A percentile compares a stretch with the other conserved stretches of the same genome.
phyloP scores from a whole-genome alignment of 2,797 vertebrate species.

The Miichthys miiuy region DNA sequence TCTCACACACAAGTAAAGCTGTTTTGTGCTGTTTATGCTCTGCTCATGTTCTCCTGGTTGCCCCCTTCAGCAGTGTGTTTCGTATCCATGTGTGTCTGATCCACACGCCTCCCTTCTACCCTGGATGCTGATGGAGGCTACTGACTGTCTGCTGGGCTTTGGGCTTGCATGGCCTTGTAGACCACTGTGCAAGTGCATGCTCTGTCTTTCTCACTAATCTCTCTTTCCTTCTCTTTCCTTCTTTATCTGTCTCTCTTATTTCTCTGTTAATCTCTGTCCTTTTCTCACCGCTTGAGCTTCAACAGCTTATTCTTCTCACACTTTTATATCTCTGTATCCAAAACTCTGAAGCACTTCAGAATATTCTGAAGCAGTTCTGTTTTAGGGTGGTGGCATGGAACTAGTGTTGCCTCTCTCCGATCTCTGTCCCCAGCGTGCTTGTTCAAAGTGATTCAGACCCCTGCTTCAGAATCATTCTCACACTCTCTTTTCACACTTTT shows the following conservation, averaged over 20 bases:
- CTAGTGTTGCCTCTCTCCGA: conserved; percentile 97
- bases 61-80: conserved; percentile 73
- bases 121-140: conserved; percentile 76
- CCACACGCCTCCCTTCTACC: conserved; percentile 61
- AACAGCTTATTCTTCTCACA: conserved; percentile 92
- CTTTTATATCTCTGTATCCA: conserved; percentile 81
- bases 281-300: conserved; percentile 91
- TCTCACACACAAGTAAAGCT: conserved; percentile 37
- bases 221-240: conserved; percentile 72
- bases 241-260: conserved; percentile 40
- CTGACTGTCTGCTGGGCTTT: conserved; percentile 86
- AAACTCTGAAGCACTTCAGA: conserved; percentile 93
- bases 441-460: conserved; percentile 90
- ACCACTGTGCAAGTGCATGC: conserved; percentile 85
- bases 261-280: conserved; percentile 58
- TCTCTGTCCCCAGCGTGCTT: conserved; percentile 94
- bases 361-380: conserved; percentile 99
- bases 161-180: conserved; percentile 93
- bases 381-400: conserved; percentile 99
- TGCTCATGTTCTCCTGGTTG: conserved; percentile 74
- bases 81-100: conserved; percentile 71
- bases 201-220: conserved; percentile 72
- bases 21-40: conserved; percentile 69
- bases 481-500: conserved; percentile 21
- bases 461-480: conserved; percentile 95